phyloP scores from a whole-genome alignment of 2,113 vertebrate genomes.

The Pelusios castaneus region DNA sequence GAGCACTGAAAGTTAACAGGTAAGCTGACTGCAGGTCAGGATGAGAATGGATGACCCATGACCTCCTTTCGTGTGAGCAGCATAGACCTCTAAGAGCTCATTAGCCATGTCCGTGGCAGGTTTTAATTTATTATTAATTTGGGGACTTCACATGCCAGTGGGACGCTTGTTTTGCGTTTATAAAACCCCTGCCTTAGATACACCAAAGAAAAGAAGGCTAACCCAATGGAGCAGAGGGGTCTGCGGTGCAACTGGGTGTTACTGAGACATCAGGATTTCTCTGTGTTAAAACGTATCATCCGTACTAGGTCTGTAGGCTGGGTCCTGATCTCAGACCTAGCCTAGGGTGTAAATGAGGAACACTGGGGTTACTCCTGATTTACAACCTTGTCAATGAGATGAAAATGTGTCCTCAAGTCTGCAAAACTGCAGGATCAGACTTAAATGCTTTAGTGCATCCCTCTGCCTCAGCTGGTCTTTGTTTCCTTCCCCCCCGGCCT shows the following conservation, averaged over 20 bases:
- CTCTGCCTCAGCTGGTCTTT: not conserved
- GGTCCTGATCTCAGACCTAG: not conserved
- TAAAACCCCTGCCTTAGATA: conserved; percentile 29
- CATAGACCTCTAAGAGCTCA: conserved; percentile 61
- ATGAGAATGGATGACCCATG: conserved; percentile 50
- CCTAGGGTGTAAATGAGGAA: not conserved
- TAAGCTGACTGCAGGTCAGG: not conserved
- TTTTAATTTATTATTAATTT: conserved; percentile 72
- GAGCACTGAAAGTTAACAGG: accelerated
- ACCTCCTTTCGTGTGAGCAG: conserved; percentile 58
- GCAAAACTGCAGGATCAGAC: not conserved
- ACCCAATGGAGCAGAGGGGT: not conserved
- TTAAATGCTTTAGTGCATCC: accelerated
- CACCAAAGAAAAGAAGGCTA: not conserved
- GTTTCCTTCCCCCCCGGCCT: not conserved
- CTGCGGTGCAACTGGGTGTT: not conserved
- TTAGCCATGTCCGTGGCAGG: conserved; percentile 58
- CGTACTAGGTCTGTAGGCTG: not conserved
- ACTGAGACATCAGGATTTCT: not conserved
- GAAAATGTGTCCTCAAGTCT: accelerated
- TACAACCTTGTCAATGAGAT: not conserved
- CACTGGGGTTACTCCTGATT: not conserved
- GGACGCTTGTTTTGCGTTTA: conserved; percentile 60
- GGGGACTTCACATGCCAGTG: conserved; percentile 55
- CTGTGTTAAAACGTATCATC: too few species aligned